phyloP scores from a whole-genome alignment of 2,797 vertebrate genomes.

The Catharus ustulatus region DNA sequence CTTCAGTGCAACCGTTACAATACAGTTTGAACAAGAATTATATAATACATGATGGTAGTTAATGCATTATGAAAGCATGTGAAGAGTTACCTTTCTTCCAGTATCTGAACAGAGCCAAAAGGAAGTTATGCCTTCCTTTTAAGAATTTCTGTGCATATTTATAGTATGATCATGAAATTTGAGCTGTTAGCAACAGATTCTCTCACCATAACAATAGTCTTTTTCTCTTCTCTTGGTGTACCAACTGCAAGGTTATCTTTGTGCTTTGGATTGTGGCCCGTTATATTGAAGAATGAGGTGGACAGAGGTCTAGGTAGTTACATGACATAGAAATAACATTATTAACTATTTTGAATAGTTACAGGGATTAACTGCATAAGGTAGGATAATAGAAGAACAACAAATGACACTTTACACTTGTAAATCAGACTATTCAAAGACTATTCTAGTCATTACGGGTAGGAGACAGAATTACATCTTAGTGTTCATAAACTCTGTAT shows the following conservation, averaged over 20 bases:
- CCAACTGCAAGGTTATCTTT: background rate
- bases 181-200: background rate
- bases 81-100: background rate
- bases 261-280: background rate
- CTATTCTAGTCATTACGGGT: background rate
- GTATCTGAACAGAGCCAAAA: conserved; percentile 13
- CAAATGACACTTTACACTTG: background rate
- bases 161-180: background rate
- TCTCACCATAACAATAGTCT: background rate
- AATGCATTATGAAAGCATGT: background rate
- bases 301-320: background rate
- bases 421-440: background rate
- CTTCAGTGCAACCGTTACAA: background rate
- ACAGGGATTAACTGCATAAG: background rate
- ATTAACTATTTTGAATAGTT: background rate
- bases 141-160: background rate
- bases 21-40: background rate
- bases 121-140: conserved; percentile 22
- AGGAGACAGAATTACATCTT: background rate
- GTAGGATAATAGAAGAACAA: background rate
- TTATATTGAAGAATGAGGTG: background rate
- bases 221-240: background rate
- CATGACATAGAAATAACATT: background rate
- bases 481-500: background rate
- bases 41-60: background rate